Base-by-base conservation (phyloP, 2,888 invertebrate genomes). In the Argyra leucocephala region DNA sequence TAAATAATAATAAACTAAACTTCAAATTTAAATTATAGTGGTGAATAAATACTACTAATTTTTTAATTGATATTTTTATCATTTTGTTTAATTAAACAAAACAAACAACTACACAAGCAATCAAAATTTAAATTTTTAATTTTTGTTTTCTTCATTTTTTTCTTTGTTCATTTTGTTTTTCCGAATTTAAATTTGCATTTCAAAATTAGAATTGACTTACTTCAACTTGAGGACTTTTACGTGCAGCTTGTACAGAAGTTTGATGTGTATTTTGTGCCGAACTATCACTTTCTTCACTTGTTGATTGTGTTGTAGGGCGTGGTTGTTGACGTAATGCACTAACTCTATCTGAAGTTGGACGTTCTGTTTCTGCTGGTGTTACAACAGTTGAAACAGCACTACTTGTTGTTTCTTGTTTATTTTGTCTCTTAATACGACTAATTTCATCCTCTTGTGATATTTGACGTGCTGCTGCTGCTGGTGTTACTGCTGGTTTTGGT, bases 371-470 rank as follows among this genome's bases (percentile, higher is more conserved):
- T 3, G 70, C 65, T 1, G 69, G 61, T 73, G 82, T 81, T 15
- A 72, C 69, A 10, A 78, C 73, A 4, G 72, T 70, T 62, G 79
- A 65, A 4, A 80, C 71, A 10, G 77, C 69, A 9, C 81, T 76
- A 22, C 86, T 84, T 15, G 86, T 82, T 24, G 86, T 83, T 22
- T 87, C 86, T n/a, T n/a, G n/a, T 78, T 93, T 93, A 74, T 91
- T 93, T 80, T 91, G 90, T 75, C 90, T 88, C 81, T 94, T 94
- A 70, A 91, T 89, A 74, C 89, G 86, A 12, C 90, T 83, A 69
- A 94, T 92, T 78, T 95, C 95, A 74, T 93, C 93, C 73, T 93
- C 93, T 81, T 94, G 94, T 76, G 91, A 91, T 69, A 88, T 84
- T 79, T 93, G 92, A 67, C 91, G 83, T 63, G 86, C 85, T 12